Evolutionary conservation across 2,113 vertebrate genomes (phyloP), one percentile per base, ranked within the genome.

Genomic region (Menura novaehollandiae): DNA sequence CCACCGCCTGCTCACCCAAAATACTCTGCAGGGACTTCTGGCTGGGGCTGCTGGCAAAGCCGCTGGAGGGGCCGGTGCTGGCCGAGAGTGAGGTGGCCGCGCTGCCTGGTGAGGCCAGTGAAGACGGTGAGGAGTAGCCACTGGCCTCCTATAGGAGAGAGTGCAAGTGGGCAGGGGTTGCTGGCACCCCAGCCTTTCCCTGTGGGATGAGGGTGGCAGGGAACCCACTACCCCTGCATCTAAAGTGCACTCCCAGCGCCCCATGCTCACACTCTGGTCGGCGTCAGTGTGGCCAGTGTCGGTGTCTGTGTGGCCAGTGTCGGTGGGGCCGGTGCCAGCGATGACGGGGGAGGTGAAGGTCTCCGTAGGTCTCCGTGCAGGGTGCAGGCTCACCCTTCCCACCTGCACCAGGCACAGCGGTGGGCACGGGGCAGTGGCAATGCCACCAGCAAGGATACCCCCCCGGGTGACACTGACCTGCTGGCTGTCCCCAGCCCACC

Each of bases 401-500:
- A 99, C 98, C 99, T 99, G 96, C 28, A 49, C 30, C 0, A 1
- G 67, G 74, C n/a, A 85, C 53, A 79, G 2, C 0, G 0, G 72
- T 85, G 72, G 47, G 71, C 44, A 63, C 8, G 39, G 69, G 30
- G 28, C 17, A 4, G 4, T 11, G 46, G 68, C 20, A 8, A 23
- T 35, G 46, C 19, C 64, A 39, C 39, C 3, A 2, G 30, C 1
- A 1, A n/a, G 66, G 37, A 24, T 19, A 24, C 8, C 12, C 9
- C 32, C 3, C 3, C 0, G 0, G 24, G 13, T 68, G 60, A 74
- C 69, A 51, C 97, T 77, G 94, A 99, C 99, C 99, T 99, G 98
- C 85, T 98, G 98, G 97, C 98, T 98, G 72, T 98, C 98, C 73
- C 99, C 99, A 24, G 97, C 89, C 99, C 99, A 99, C 99, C 99